Evolutionary conservation across 2,113 vertebrate species (phyloP), one percentile per base, ranked within the genome.

Genomic region (Diphyllodes magnificus): DNA sequence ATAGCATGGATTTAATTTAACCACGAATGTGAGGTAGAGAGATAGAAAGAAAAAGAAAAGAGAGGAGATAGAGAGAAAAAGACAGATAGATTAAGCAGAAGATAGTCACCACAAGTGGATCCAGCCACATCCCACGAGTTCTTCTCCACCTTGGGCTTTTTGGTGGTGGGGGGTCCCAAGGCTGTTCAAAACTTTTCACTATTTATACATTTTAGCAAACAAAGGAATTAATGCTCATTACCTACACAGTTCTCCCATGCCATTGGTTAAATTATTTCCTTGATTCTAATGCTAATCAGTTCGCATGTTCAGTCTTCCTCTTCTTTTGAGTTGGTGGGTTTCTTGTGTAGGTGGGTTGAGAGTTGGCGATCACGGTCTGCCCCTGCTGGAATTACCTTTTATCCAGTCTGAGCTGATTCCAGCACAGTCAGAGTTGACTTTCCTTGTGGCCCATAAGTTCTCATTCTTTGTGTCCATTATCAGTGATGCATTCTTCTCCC

Each of bases 81-180:
- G 11, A 40, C 13, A 73, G 40, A 39, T 7, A 25, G 9, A 31
- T 76, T 35, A 54, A 42, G 11, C 8, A 60, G 47, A 27, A 47
- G 8, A 47, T 19, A 31, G 39, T 25, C 14, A 35, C 28, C 2
- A 54, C 4, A 42, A 0, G 0, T 44, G 15, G 68, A 72, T 37
- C 31, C 39, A 53, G 39, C 6, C 4, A 6, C 0, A 0, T 53
- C 33, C 9, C 24, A 54, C 6, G 23, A 31, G 11, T 35, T 53
- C 39, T 64, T 28, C 23, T 54, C 30, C n/a, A 49, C 6, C 59
- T n/a, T 69, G 47, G 35, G 10, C 10, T 61, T 77, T 22, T 56
- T 0, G 0, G 10, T 33, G 18, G 6, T 28, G 15, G 15, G 4
- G 10, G 3, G 13, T 47, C 12, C 14, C 35, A 56, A 49, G 47